Percentiles rank a stretch among this genome's conserved stretches.
These are phyloP conservation scores for Adelosebastes latens DNA, from an alignment of 2,797 vertebrate genomes.

Conservation along the genomic window DNA sequence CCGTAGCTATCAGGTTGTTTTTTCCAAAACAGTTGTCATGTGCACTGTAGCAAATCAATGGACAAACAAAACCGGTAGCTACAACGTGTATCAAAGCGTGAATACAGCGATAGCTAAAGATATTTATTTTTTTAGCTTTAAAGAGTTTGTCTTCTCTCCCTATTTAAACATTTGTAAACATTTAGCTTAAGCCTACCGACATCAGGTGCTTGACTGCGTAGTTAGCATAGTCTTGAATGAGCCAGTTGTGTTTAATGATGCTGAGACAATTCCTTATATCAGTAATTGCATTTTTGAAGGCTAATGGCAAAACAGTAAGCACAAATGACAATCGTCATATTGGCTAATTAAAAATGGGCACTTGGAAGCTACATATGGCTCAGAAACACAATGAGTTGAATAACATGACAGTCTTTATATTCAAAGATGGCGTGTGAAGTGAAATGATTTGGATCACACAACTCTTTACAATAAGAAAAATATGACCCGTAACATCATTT, in stretches of 20 bases:
- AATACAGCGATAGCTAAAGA: neutral
- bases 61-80: neutral
- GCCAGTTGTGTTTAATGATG: conserved; percentile 1
- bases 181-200: neutral
- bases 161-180: neutral
- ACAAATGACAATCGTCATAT: neutral
- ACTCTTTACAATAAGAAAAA: neutral
- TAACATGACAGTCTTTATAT: neutral
- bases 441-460: rapidly evolving
- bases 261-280: neutral
- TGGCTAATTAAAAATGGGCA: neutral
- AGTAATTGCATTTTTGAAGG: neutral
- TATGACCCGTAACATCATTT: neutral
- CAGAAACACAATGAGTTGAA: neutral
- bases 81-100: neutral
- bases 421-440: neutral
- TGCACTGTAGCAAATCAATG: too few relatives aligned
- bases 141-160: neutral
- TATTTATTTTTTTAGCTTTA: neutral
- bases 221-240: neutral
- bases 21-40: neutral
- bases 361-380: neutral
- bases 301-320: neutral
- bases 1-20: neutral
- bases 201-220: neutral